A percentile compares a stretch with the other conserved stretches of the same genome.
Evolutionary conservation across 2,888 invertebrate species (phyloP).

Genomic region (Hartigia nigra): DNA sequence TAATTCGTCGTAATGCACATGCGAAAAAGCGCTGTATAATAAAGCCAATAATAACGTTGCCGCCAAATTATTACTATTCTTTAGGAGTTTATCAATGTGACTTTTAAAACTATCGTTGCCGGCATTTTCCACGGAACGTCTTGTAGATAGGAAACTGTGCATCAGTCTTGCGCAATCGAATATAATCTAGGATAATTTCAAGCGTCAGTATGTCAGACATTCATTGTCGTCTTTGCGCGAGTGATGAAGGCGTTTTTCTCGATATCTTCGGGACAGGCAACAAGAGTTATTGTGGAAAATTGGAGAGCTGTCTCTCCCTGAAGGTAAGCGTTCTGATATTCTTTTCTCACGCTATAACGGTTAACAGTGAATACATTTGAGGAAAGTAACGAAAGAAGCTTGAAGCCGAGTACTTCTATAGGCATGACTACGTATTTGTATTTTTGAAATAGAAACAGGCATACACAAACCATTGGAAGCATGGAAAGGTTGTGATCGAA

Average conservation of each 20-base stretch:
- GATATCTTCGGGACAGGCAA: slow-evolving; percentile 50
- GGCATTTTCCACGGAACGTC: not conserved
- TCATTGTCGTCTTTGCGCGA: slow-evolving; percentile 58
- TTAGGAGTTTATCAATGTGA: not conserved
- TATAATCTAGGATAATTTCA: not conserved
- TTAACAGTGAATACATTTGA: not conserved
- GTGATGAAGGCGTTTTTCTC: slow-evolving; percentile 58
- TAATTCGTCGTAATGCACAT: not conserved
- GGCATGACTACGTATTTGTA: not conserved
- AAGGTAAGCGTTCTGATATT: slow-evolving; percentile 43
- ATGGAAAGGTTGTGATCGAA: not conserved
- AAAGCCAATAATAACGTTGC: not conserved
- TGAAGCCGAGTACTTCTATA: not conserved
- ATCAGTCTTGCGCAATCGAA: not conserved
- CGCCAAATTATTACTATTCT: not conserved
- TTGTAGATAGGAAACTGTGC: not conserved
- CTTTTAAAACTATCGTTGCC: not conserved
- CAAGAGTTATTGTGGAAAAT: slow-evolving; percentile 38
- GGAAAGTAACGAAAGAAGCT: not conserved
- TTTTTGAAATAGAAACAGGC: not conserved
- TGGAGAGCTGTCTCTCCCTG: slow-evolving; percentile 48
- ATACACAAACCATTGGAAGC: not conserved
- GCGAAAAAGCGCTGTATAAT: not conserved
- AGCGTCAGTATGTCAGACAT: slow-evolving; percentile 42
- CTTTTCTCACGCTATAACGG: not conserved